These are phyloP conservation scores for Cuculus canorus DNA, from an alignment of 2,797 vertebrate species.

Conservation along the genomic window DNA sequence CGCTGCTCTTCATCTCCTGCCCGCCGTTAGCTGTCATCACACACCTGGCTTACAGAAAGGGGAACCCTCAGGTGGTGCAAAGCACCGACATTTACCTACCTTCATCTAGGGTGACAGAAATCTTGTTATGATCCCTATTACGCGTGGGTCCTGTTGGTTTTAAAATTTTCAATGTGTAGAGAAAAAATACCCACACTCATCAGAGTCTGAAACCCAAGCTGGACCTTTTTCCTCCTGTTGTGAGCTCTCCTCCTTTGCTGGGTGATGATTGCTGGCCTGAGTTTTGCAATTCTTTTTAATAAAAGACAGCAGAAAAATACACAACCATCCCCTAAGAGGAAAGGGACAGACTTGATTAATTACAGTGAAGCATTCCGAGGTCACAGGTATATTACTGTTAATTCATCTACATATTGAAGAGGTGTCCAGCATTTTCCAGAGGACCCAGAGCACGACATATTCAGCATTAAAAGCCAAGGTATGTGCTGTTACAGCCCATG, in stretches of 20 bases:
- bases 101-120: not conserved
- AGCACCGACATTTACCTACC: not conserved
- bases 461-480: not conserved
- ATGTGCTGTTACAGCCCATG: not conserved
- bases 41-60: not conserved
- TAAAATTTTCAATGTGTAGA: not conserved
- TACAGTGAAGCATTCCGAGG: not conserved
- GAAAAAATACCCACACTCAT: not conserved
- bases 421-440: not conserved
- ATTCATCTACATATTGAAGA: not conserved
- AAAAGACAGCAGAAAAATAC: not conserved
- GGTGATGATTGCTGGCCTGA: not conserved
- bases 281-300: not conserved
- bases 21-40: too few relatives aligned
- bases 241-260: not conserved
- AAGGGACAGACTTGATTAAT: not conserved
- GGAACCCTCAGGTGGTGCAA: too few relatives aligned
- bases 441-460: not conserved
- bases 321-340: not conserved
- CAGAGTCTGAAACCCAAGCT: not conserved
- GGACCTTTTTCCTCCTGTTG: not conserved
- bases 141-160: not conserved
- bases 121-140: not conserved
- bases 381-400: not conserved
- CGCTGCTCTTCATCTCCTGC: not conserved